Conservation (phyloP, 2,888 invertebrate genomes). For the Rhyacophila evoluta region DNA sequence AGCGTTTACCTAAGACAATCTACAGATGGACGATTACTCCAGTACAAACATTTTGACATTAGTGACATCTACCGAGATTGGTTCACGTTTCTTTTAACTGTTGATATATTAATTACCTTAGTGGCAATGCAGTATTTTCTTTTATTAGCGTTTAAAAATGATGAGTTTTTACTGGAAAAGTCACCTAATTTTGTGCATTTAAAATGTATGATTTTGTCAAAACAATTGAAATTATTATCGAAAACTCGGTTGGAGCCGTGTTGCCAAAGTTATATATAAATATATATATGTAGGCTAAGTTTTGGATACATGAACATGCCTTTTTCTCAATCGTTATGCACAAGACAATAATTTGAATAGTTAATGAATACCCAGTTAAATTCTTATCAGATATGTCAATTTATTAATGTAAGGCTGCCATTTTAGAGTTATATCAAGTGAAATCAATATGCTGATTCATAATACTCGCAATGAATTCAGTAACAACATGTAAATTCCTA, state of each 20-base stretch:
- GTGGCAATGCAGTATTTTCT: conserved; percentile 6
- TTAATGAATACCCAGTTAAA: neutral
- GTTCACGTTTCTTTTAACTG: conserved; percentile 30
- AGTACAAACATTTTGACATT: neutral
- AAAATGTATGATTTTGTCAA: neutral
- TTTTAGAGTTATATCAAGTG: no score
- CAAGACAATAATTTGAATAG: neutral
- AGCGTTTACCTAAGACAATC: neutral
- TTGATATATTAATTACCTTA: conserved; percentile 39
- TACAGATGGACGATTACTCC: neutral
- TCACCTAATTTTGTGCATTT: neutral
- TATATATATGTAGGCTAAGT: neutral
- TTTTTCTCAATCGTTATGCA: neutral
- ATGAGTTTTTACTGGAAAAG: neutral
- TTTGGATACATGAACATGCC: neutral
- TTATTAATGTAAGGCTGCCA: no score
- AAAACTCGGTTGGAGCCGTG: neutral
- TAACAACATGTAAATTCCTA: no score
- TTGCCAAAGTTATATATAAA: conserved; percentile 16
- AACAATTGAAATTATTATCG: no score
- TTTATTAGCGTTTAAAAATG: neutral
- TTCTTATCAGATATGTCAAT: neutral
- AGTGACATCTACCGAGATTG: neutral
- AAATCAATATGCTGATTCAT: no score
- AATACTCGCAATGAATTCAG: no score